These are phyloP conservation scores for Lerema accius DNA, from an alignment of 1,140 invertebrate species.

Conservation along the genomic window DNA sequence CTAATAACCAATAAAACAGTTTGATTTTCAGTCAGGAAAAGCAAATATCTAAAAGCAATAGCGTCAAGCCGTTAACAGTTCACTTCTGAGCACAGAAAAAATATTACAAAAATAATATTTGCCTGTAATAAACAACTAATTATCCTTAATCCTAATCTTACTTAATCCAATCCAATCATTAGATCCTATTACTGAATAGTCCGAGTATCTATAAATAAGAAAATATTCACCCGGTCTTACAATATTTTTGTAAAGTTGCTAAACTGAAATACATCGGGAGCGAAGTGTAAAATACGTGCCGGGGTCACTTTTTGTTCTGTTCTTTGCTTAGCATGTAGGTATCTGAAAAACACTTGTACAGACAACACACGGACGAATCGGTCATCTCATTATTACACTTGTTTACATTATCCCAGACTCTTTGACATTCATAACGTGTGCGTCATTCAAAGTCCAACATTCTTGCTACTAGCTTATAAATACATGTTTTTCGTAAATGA, in stretches of 20 bases:
- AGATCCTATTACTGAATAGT: no score
- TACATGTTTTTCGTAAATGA: constrained; percentile 11
- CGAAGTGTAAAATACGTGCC: constrained; percentile 1
- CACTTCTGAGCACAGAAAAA: no score
- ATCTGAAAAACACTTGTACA: constrained; percentile 56
- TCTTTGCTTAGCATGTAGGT: constrained; percentile 9
- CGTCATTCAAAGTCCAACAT: constrained; percentile 30
- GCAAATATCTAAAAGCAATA: no score
- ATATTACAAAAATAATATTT: no score
- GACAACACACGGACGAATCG: constrained; percentile 56
- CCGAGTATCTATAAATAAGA: no score
- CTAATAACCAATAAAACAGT: no score
- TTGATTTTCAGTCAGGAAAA: no score
- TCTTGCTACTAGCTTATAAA: constrained; percentile 5
- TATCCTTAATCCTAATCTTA: no score
- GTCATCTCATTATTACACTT: constrained; percentile 52
- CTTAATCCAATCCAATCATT: no score
- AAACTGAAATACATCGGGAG: neutral
- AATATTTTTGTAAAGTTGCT: neutral
- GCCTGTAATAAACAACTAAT: no score
- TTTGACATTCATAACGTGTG: constrained; percentile 32
- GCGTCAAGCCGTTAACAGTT: no score
- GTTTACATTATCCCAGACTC: constrained; percentile 37
- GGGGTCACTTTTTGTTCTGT: constrained; percentile 30
- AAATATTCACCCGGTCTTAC: no score